A percentile compares a stretch with the other conserved stretches of the same genome.
These are phyloP conservation scores for Pollenia angustigena DNA, from an alignment of 2,888 invertebrate species.

Conservation along the genomic window DNA sequence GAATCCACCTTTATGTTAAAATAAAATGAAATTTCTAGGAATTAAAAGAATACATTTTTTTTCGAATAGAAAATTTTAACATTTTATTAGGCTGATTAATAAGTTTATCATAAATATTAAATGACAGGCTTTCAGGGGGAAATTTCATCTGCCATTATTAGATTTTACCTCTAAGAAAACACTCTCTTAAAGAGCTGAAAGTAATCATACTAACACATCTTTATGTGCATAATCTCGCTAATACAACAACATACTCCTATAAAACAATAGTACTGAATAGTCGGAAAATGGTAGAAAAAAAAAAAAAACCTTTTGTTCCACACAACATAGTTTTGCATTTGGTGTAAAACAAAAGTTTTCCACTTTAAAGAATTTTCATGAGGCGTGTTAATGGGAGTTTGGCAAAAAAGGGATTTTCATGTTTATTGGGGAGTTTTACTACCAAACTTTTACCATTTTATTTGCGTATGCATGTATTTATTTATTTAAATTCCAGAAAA, in stretches of 20 bases:
- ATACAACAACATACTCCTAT: not conserved
- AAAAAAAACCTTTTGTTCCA: constrained; percentile 34
- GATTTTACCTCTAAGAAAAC: not conserved
- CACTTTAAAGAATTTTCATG: constrained; percentile 55
- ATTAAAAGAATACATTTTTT: too few relatives aligned
- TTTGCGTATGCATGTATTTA: not conserved
- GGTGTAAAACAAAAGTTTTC: constrained; percentile 56
- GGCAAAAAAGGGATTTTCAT: constrained; percentile 40
- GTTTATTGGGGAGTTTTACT: constrained; percentile 33
- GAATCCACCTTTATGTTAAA: too few relatives aligned
- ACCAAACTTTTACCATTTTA: constrained; percentile 24
- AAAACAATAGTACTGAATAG: constrained; percentile 2
- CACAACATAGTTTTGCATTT: constrained; percentile 29
- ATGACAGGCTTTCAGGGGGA: too few relatives aligned
- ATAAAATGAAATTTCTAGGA: too few relatives aligned
- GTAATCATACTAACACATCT: not conserved
- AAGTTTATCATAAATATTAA: too few relatives aligned
- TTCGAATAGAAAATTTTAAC: too few relatives aligned
- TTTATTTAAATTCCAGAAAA: constrained; percentile 8
- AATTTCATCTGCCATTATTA: too few relatives aligned
- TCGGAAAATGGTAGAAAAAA: not conserved
- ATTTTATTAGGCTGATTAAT: too few relatives aligned
- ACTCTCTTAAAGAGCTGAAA: constrained; percentile 22
- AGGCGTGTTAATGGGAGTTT: constrained; percentile 58
- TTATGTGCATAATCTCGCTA: not conserved